Base-by-base conservation (phyloP, 2,797 vertebrate genomes). In the Oceanodroma leucorhoa region DNA sequence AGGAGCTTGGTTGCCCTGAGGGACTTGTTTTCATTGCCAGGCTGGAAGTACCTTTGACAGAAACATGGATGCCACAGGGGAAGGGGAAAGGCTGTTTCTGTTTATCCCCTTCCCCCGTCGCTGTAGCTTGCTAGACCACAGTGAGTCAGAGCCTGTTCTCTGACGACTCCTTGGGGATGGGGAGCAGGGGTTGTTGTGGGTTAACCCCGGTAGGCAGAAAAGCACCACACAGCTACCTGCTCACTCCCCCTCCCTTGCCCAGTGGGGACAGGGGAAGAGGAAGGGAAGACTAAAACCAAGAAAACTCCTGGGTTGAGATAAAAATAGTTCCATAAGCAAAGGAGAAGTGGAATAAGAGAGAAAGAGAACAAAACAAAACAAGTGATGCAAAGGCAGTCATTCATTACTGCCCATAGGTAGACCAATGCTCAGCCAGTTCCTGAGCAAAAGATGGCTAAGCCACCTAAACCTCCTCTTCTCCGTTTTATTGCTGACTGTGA, bases 21-120 rank as follows among this genome's bases (percentile, higher is more conserved):
- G 8, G 21, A 41, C 7, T 46, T 34, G 26, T 60, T 87, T 87
- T 60, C 36, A 40, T 60, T 87, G 54, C 14, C 11, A 26, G 20
- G 9, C 17, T 64, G n/a, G 6, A 64, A 64, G 18, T 40, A 67
- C 22, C 15, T 64, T 54, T 62, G 36, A 20, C 32, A 54, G 15
- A 76, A 89, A 46, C 10, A 24, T 2, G 38, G 24, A 21, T 76
- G 8, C 22, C 17, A 53, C 22, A 9, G 22, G 26, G 14, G 6
- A 51, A 29, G 6, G 2, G 9, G 14, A 67, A 54, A 60, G 20
- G 17, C 43, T 0, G 3, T 57, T 83, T 83, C 34, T 51, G 4
- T 40, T 71, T 26, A 12, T 10, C 2, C 14, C 2, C 14, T 53
- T 40, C 9, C 9, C 26, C 7, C 3, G 2, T 11, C 5, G 4